These are phyloP conservation scores for Myotis brandtii DNA, from an alignment of 2,113 vertebrate species.

Conservation along the genomic window DNA sequence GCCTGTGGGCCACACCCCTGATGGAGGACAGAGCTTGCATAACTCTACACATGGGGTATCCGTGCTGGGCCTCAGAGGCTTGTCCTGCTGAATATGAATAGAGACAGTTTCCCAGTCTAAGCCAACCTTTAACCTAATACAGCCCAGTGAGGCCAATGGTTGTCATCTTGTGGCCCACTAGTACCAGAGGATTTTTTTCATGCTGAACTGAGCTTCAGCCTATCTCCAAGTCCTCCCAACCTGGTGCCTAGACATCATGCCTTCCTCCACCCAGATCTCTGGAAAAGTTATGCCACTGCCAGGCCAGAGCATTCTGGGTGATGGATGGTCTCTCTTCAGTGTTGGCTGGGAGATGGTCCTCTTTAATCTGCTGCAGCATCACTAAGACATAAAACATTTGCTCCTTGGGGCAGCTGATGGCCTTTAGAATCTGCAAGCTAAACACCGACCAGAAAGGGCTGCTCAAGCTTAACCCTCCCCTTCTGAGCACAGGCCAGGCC, in stretches of 20 bases:
- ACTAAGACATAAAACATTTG: slow-evolving; percentile 81
- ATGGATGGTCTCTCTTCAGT: slow-evolving; percentile 53
- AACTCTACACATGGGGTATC: neutral
- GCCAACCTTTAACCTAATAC: neutral
- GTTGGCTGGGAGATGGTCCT: slow-evolving; percentile 50
- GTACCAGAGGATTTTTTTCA: neutral
- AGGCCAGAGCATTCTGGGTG: neutral
- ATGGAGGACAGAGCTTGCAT: neutral
- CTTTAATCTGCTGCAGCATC: slow-evolving; percentile 63
- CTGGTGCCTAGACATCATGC: no score
- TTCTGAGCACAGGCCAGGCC: neutral
- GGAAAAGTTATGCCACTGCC: neutral
- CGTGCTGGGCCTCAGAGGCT: neutral
- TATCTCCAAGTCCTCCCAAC: neutral
- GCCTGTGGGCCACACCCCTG: neutral
- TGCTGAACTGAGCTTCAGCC: neutral
- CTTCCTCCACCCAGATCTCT: neutral
- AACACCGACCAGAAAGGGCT: neutral
- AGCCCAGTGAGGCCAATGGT: neutral
- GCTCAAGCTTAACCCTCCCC: neutral
- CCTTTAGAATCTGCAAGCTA: slow-evolving; percentile 62
- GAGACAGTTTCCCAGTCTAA: neutral
- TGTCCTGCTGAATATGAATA: neutral
- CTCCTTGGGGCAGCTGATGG: neutral
- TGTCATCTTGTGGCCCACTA: neutral